Percentiles rank a stretch among this genome's conserved stretches.
phyloP scores from a whole-genome alignment of 2,888 invertebrate species.

The Dryocosmus kuriphilus region DNA sequence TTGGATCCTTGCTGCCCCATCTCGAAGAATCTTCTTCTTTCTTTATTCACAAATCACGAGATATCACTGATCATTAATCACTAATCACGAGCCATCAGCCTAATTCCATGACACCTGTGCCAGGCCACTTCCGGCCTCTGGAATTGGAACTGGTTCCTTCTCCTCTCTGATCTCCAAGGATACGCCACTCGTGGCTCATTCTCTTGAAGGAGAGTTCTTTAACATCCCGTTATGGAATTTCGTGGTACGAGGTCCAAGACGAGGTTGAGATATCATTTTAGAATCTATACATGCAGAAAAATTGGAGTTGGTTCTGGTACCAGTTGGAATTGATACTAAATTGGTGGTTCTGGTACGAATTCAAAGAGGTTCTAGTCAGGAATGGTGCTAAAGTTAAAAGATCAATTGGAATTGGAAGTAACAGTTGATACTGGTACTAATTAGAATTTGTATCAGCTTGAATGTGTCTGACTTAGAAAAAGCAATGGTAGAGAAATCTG shows the following conservation, averaged over 20 bases:
- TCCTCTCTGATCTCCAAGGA: not conserved
- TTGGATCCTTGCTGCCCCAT: constrained; percentile 76
- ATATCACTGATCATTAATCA: constrained; percentile 38
- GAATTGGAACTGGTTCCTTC: constrained; percentile 6
- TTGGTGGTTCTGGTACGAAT: not conserved
- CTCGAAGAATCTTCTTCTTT: constrained; percentile 41
- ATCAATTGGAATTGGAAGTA: not conserved
- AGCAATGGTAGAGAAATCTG: too few species aligned
- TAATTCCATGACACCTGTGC: constrained; percentile 46
- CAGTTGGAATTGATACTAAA: not conserved
- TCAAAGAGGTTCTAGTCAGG: not conserved
- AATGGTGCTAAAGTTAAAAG: not conserved
- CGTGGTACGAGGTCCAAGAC: not conserved
- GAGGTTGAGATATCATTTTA: constrained; percentile 7
- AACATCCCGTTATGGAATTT: constrained; percentile 6
- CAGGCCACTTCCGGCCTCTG: not conserved
- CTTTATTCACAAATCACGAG: not conserved
- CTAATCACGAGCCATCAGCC: constrained; percentile 45
- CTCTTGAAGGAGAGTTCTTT: constrained; percentile 19
- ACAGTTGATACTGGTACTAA: too few species aligned
- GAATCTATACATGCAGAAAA: constrained; percentile 3
- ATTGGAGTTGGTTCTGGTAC: not conserved
- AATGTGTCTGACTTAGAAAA: too few species aligned
- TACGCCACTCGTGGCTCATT: constrained; percentile 17
- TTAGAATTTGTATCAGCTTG: too few species aligned